These are phyloP conservation scores for Orientallactaga bullata DNA, from an alignment of 2,113 vertebrate genomes.

Conservation along the genomic window DNA sequence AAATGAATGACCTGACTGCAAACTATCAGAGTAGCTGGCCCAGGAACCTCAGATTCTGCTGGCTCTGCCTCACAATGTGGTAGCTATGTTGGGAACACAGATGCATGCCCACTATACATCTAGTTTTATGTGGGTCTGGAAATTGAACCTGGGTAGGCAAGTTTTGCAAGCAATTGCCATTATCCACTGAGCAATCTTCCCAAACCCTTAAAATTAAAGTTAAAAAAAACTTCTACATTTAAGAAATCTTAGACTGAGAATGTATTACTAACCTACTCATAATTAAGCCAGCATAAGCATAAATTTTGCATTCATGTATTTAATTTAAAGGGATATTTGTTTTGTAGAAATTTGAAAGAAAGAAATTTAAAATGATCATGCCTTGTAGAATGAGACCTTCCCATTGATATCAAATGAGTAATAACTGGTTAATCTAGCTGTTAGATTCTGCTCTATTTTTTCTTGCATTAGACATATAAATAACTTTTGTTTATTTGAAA, in stretches of 20 bases:
- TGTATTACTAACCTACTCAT: background rate
- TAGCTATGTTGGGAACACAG: too few relatives aligned
- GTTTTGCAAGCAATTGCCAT: too few relatives aligned
- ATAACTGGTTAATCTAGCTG: background rate
- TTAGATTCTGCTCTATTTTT: background rate
- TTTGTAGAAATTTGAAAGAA: background rate
- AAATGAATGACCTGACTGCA: too few relatives aligned
- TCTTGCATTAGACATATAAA: background rate
- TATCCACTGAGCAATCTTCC: too few relatives aligned
- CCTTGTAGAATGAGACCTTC: background rate
- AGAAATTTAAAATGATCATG: background rate
- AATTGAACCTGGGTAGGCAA: too few relatives aligned
- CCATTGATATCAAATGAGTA: background rate
- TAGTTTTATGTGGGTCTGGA: too few relatives aligned
- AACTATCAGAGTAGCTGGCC: too few relatives aligned
- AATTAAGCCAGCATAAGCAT: background rate
- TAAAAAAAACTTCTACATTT: background rate
- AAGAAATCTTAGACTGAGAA: background rate
- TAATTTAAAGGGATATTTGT: background rate
- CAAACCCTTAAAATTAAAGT: too few relatives aligned
- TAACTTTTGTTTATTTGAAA: background rate
- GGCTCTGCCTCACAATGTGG: too few relatives aligned
- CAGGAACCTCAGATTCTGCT: too few relatives aligned
- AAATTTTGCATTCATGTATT: background rate
- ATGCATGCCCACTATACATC: too few relatives aligned